Conservation (phyloP, 1,140 invertebrate genomes). For the Phymorhynchus buccinoides region DNA sequence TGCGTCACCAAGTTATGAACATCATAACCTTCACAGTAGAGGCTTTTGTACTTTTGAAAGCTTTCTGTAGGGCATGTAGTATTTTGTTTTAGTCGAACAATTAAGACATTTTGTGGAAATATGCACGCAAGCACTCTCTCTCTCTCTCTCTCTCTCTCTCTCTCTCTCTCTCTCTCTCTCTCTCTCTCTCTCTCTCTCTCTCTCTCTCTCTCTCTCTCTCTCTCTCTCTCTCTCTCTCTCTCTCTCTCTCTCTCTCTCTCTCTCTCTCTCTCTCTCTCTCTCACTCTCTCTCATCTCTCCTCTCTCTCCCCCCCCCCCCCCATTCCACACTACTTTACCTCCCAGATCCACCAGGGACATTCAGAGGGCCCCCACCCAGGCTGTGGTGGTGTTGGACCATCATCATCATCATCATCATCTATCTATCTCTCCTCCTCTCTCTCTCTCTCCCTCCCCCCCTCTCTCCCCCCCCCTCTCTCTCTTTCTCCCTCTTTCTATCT, state of each 20-base stretch:
- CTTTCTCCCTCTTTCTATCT: not conserved
- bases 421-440: not conserved
- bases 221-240: not conserved
- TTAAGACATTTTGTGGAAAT: too few species aligned
- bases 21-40: too few species aligned
- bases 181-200: too few species aligned
- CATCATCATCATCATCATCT: too few species aligned
- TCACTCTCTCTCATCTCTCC: too few species aligned
- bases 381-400: not conserved
- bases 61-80: too few species aligned
- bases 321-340: not conserved
- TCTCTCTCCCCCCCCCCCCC: not conserved
- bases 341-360: conserved; percentile 3
- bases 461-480: too few species aligned
- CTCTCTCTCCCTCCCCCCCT: not conserved
- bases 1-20: not conserved
- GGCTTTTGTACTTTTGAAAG: too few species aligned
- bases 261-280: not conserved
- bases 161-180: not conserved
- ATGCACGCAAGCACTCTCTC: too few species aligned
- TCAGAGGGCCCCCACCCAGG: conserved; percentile 18
- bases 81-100: too few species aligned
- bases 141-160: too few species aligned
- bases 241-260: too few species aligned
- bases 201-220: not conserved